These are phyloP conservation scores for Apodemus sylvaticus DNA, from an alignment of 2,113 vertebrate species.

Conservation along the genomic window DNA sequence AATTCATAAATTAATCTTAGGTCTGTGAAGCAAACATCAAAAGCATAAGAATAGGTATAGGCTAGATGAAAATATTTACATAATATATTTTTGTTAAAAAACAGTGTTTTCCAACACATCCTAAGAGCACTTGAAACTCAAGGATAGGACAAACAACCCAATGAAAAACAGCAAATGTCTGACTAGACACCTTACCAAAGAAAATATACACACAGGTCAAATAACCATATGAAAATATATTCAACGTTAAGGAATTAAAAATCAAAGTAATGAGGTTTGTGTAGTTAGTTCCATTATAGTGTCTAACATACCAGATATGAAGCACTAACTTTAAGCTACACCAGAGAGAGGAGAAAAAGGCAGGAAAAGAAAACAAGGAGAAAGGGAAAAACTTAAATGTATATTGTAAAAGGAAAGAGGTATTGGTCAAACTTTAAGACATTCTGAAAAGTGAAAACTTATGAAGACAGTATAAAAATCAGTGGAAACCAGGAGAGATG, in stretches of 20 bases:
- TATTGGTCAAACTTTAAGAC: neutral
- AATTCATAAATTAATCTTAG: neutral
- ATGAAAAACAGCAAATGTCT: slow-evolving; percentile 18
- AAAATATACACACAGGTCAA: neutral
- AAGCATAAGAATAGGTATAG: neutral
- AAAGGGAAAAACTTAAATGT: neutral
- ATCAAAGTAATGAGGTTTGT: neutral
- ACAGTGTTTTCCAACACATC: neutral
- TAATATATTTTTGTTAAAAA: neutral
- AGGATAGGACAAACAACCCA: neutral
- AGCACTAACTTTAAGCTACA: neutral
- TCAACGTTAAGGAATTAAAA: neutral
- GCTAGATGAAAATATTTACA: neutral
- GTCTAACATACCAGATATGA: neutral
- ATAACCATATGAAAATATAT: neutral
- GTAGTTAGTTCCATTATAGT: neutral
- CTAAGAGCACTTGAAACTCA: neutral
- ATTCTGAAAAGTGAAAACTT: neutral
- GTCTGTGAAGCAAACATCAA: neutral
- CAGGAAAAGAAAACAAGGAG: neutral
- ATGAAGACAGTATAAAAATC: neutral
- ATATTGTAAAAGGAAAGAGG: neutral
- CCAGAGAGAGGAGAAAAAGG: neutral
- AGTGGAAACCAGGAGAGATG: neutral
- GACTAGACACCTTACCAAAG: neutral